phyloP scores from a whole-genome alignment of 2,797 vertebrate species.

The Diceros bicornis region DNA sequence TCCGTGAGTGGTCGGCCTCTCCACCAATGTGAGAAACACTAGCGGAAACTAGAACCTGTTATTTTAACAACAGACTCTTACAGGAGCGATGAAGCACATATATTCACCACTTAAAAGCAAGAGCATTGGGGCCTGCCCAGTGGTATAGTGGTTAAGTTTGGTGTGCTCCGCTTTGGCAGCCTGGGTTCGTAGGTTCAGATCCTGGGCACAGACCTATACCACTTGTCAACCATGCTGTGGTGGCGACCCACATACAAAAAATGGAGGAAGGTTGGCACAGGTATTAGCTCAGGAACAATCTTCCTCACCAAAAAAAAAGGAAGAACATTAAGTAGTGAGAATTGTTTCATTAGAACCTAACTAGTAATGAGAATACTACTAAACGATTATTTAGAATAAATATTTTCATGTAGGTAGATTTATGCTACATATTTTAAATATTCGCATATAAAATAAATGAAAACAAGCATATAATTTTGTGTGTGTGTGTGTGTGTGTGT shows the following conservation, averaged over 20 bases:
- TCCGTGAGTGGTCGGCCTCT: background rate
- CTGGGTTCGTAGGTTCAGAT: too few species aligned
- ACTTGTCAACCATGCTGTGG: too few species aligned
- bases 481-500: constrained; percentile 39
- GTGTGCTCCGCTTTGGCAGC: too few species aligned
- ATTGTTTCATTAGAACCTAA: background rate
- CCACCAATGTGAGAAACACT: background rate
- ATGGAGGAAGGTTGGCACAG: too few species aligned
- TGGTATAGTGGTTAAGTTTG: too few species aligned
- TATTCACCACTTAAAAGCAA: background rate
- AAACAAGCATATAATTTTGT: constrained; percentile 44
- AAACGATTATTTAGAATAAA: background rate
- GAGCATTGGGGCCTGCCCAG: background rate
- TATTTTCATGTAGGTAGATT: background rate
- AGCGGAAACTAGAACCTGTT: background rate
- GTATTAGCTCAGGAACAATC: too few species aligned
- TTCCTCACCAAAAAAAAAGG: background rate
- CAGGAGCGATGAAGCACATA: background rate
- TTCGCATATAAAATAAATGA: constrained; percentile 58
- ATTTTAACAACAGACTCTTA: background rate
- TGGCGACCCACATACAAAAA: too few species aligned
- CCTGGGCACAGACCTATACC: too few species aligned
- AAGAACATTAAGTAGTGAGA: background rate
- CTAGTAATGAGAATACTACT: background rate
- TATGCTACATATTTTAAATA: constrained; percentile 35